Percentiles rank a stretch among this genome's conserved stretches.
Evolutionary conservation across 2,797 vertebrate genomes (phyloP).

Genomic region (Microcaecilia unicolor): DNA sequence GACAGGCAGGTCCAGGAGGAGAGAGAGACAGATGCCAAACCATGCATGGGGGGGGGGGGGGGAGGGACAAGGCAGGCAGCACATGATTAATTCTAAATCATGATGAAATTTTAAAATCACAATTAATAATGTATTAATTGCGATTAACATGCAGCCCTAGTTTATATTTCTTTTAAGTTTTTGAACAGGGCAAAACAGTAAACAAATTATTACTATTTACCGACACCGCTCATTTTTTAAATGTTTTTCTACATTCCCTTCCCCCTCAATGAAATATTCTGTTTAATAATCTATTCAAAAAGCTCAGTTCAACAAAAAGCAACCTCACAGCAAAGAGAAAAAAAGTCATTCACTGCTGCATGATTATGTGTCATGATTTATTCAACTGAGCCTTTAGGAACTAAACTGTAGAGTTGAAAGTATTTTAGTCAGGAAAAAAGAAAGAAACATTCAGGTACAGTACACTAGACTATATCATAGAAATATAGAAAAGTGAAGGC

Average conservation of each 20-base stretch:
- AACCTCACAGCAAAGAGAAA: not conserved
- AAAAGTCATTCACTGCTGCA: not conserved
- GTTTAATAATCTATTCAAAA: slow-evolving; percentile 11
- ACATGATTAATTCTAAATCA: too few species aligned
- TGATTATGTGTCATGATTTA: too few species aligned
- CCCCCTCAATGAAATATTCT: not conserved
- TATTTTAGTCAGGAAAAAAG: not conserved
- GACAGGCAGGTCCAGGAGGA: too few species aligned
- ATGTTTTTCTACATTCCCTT: not conserved
- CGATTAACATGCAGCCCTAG: too few species aligned
- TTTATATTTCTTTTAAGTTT: too few species aligned
- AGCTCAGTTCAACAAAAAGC: not conserved
- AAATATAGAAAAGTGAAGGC: too few species aligned
- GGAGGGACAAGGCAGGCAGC: too few species aligned
- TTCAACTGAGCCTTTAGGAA: not conserved
- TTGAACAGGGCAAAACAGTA: not conserved
- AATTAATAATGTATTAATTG: too few species aligned
- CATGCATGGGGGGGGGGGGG: too few species aligned
- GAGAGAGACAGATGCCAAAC: too few species aligned
- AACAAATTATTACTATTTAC: not conserved
- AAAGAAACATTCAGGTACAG: not conserved
- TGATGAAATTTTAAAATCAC: too few species aligned
- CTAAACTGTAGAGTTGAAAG: slow-evolving; percentile 2
- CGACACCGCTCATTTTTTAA: not conserved
- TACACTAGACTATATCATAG: slow-evolving; percentile 10